Evolutionary conservation across 2,113 vertebrate genomes (phyloP).

Genomic region (Mormyrus iriodes): DNA sequence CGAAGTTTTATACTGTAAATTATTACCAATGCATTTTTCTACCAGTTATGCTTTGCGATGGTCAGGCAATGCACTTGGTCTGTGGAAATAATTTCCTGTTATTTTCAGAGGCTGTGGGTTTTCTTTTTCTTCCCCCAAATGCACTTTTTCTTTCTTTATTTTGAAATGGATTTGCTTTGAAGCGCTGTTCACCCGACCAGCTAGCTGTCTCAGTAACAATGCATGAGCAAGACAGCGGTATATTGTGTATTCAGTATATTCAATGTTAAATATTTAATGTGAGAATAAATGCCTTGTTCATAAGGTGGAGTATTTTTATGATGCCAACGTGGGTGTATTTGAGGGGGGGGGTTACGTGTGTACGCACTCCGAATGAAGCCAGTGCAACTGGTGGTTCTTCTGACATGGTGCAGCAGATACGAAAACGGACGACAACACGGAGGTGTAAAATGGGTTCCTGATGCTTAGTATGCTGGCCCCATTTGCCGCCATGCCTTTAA

Average conservation of each 20-base stretch:
- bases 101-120: conserved; percentile 33
- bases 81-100: conserved; percentile 54
- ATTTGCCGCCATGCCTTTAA: not conserved
- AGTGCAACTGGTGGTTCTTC: not conserved
- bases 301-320: not conserved
- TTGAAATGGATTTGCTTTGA: conserved; percentile 34
- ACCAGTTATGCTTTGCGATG: conserved; percentile 32
- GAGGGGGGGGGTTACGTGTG: not conserved
- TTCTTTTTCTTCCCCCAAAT: conserved; percentile 45
- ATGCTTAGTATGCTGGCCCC: not conserved
- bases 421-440: not conserved
- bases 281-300: conserved; percentile 8
- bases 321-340: not conserved
- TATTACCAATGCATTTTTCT: conserved; percentile 32
- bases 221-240: conserved; percentile 56
- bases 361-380: not conserved
- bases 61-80: conserved; percentile 53
- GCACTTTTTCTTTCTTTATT: conserved; percentile 31
- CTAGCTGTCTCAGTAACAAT: conserved; percentile 60
- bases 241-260: conserved; percentile 2
- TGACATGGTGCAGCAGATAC: not conserved
- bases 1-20: conserved; percentile 60
- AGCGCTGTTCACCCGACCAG: conserved; percentile 50
- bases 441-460: not conserved
- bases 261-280: conserved; percentile 15